Percentiles rank a stretch among this genome's conserved stretches.
phyloP scores from a whole-genome alignment of 2,888 invertebrate genomes.

The Mantis religiosa region DNA sequence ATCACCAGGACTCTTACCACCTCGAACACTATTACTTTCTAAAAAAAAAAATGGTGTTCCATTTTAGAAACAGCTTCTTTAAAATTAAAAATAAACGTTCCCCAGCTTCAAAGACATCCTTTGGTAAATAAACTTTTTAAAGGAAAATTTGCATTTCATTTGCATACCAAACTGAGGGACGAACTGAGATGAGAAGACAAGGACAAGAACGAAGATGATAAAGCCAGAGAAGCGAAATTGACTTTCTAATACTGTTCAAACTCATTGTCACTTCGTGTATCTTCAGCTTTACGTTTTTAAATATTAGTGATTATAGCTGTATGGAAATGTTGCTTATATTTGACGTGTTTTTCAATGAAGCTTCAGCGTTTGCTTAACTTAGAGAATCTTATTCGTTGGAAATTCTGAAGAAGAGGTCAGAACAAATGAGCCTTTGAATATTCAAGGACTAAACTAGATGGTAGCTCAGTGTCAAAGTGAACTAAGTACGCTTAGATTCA shows the following conservation, averaged over 20 bases:
- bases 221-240: background rate
- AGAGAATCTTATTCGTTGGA: background rate
- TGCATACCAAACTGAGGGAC: background rate
- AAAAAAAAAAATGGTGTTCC: background rate
- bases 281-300: background rate
- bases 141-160: background rate
- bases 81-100: background rate
- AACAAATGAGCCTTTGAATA: too few relatives aligned
- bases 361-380: background rate
- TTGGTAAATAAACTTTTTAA: background rate
- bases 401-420: too few relatives aligned
- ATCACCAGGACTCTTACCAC: background rate
- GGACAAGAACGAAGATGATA: background rate
- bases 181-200: background rate
- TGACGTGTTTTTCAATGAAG: background rate
- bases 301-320: background rate
- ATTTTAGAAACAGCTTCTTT: background rate
- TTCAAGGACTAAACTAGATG: too few relatives aligned
- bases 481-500: too few relatives aligned
- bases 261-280: background rate
- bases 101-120: background rate
- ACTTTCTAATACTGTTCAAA: background rate
- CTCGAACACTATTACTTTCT: background rate
- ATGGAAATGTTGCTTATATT: background rate
- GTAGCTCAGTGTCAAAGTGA: too few relatives aligned